Conservation (phyloP, 2,113 vertebrate species). For the Chloropsis hardwickii region DNA sequence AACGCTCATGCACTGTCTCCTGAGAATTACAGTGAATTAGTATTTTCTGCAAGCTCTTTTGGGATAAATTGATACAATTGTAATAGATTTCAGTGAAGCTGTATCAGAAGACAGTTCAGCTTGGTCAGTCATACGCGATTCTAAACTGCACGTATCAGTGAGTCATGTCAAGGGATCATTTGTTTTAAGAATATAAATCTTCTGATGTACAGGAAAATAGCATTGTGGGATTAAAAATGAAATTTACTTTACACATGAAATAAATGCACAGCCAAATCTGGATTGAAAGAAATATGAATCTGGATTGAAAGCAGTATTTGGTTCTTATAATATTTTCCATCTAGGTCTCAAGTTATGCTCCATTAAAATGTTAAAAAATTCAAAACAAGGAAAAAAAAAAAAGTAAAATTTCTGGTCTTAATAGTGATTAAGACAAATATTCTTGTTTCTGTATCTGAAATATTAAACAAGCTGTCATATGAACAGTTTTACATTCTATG, state of each 20-base stretch:
- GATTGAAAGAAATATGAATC: not conserved
- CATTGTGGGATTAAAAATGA: not conserved
- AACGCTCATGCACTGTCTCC: accelerated
- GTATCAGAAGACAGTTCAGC: not conserved
- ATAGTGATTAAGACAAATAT: not conserved
- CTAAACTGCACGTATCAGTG: not conserved
- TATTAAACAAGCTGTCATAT: not conserved
- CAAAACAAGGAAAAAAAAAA: not conserved
- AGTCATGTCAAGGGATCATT: not conserved
- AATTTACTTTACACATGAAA: not conserved
- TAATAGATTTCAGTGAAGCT: not conserved
- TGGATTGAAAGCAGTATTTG: not conserved
- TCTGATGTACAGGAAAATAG: not conserved
- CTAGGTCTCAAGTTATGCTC: not conserved
- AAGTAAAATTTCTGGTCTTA: not conserved
- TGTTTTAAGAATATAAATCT: not conserved
- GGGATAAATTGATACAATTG: not conserved
- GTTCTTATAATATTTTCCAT: not conserved
- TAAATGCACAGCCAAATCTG: not conserved
- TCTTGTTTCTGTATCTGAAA: not conserved
- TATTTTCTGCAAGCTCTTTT: not conserved
- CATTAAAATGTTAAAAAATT: not conserved
- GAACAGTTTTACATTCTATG: not conserved
- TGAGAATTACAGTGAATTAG: not conserved
- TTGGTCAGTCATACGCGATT: not conserved